Base-by-base conservation (phyloP, 2,113 vertebrate genomes). In the Caranx melampygus region DNA sequence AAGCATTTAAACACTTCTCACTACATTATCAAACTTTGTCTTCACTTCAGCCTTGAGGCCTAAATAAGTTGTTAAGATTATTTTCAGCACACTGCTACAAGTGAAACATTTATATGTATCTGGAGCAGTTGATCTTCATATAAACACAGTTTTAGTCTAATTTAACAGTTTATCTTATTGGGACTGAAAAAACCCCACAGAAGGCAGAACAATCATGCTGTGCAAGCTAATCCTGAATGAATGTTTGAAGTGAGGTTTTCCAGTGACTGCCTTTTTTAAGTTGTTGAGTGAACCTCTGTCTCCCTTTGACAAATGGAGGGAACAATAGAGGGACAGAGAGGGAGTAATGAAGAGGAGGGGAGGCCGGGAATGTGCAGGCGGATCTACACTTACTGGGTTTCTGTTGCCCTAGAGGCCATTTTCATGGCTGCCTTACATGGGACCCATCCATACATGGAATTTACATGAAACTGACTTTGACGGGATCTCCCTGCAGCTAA, bases 401-500 rank as follows among this genome's bases (percentile, higher is more conserved):
- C 80, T 21, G 33, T 44, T 77, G 54, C 52, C 72, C 75, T 71
- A 54, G 69, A 82, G 85, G 83, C 79, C 65, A 14, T 86, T 75
- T 71, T 45, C 44, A 52, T 52, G 71, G 76, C 66, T 76, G 59
- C 42, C 55, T 79, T 69, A 71, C 51, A 78, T 6, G 40, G 77
- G 51, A 62, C 58, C n/a, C 15, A 45, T 58, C 68, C 68, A 40
- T 54, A 69, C 69, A 52, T 35, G 49, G 63, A 61, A 82, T 84
- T 78, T 82, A 63, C 77, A 82, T 67, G 42, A 87, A 85, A 15
- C 34, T 34, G 57, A 73, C 79, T 86, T 73, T 85, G 73, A 86
- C 79, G 85, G 34, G 70, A 81, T 86, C 52, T 80, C 72, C 83
- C 85, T 71, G 78, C 80, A 88, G 85, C 78, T 64, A 81, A 44